Evolutionary conservation across 2,888 invertebrate genomes (phyloP).

Genomic region (Andricus quercusramuli): DNA sequence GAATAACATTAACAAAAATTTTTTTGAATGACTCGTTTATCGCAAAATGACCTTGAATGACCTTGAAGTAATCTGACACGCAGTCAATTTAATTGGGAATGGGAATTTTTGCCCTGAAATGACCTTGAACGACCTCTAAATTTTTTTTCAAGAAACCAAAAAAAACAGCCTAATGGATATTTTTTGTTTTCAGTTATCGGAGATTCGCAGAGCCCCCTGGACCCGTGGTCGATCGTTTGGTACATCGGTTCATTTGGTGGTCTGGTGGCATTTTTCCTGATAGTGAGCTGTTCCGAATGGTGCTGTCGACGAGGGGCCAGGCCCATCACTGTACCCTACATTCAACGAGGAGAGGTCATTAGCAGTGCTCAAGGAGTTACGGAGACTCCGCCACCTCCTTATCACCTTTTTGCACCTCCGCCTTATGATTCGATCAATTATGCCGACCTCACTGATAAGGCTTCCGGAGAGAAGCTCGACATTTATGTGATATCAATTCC

Average conservation of each 20-base stretch:
- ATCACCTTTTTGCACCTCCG: constrained; percentile 81
- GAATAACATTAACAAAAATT: too few relatives aligned
- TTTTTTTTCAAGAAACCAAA: too few relatives aligned
- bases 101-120: too few relatives aligned
- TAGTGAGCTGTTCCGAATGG: constrained; percentile 81
- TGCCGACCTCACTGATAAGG: constrained; percentile 76
- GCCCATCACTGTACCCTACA: constrained; percentile 67
- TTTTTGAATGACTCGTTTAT: too few relatives aligned
- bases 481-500: constrained; percentile 80
- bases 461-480: constrained; percentile 74
- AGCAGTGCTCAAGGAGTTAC: constrained; percentile 59
- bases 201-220: constrained; percentile 72
- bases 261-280: constrained; percentile 80
- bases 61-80: too few relatives aligned
- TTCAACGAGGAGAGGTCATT: constrained; percentile 64
- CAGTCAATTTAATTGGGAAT: too few relatives aligned
- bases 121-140: too few relatives aligned
- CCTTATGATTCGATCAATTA: constrained; percentile 80
- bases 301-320: constrained; percentile 79
- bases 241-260: constrained; percentile 82
- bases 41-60: too few relatives aligned
- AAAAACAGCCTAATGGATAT: too few relatives aligned
- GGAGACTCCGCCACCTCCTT: constrained; percentile 80
- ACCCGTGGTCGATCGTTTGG: constrained; percentile 82
- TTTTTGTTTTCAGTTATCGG: constrained; percentile 58